Percentiles rank a stretch among this genome's conserved stretches.
Evolutionary conservation across 2,797 vertebrate species (phyloP).

Genomic region (Enteromius argenteus): DNA sequence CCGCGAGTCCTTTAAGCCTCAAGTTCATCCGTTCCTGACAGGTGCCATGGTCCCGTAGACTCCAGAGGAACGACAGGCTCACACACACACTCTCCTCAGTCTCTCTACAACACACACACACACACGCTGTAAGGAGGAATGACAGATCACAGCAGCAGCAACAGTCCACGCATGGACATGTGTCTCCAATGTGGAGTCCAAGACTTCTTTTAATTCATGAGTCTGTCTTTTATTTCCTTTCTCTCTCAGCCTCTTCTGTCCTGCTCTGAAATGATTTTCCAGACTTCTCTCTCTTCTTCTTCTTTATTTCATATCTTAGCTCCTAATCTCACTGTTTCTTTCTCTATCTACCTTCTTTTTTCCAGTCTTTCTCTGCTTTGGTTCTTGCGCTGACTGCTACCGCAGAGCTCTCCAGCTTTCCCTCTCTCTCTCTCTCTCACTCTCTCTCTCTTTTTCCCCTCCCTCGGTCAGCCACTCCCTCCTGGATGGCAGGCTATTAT

Average conservation of each 20-base stretch:
- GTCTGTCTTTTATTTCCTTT: conserved; percentile 54
- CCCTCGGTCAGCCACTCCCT: conserved; percentile 57
- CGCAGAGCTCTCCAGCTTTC: conserved; percentile 58
- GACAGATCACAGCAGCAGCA: conserved; percentile 41
- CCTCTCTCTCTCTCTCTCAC: conserved; percentile 18
- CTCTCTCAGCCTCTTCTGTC: conserved; percentile 2
- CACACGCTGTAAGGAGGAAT: conserved; percentile 27
- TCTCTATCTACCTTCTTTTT: conserved; percentile 6
- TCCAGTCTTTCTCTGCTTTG: conserved; percentile 53
- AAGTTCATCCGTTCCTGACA: conserved; percentile 70
- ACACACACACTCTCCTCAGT: conserved; percentile 22
- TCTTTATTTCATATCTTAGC: not conserved
- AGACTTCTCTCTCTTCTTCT: conserved; percentile 14
- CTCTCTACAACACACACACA: conserved; percentile 18
- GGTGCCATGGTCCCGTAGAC: conserved; percentile 79
- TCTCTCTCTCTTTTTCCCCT: conserved; percentile 43
- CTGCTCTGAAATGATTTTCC: conserved; percentile 11
- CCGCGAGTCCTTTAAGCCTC: conserved; percentile 65
- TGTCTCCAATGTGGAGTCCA: conserved; percentile 67
- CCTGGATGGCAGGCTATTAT: conserved; percentile 55
- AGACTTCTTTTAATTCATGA: conserved; percentile 66
- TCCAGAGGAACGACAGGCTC: conserved; percentile 73
- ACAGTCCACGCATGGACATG: conserved; percentile 50
- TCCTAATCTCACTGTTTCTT: not conserved
- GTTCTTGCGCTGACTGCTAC: conserved; percentile 59